Conservation (phyloP, 2,888 invertebrate species). For the Sarcophaga rosellei region DNA sequence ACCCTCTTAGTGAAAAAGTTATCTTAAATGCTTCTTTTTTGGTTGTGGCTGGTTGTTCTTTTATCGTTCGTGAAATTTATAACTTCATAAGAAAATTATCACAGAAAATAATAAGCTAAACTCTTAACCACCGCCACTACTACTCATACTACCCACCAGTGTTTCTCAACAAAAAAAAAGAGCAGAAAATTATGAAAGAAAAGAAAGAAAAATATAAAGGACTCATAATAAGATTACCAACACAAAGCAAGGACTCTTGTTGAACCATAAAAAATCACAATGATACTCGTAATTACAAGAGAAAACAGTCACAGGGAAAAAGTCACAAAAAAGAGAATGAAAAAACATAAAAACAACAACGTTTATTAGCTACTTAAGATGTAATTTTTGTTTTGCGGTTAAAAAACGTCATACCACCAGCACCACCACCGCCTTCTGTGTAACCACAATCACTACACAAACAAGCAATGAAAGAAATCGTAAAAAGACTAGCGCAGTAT, state of each 20-base stretch:
- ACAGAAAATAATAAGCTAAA: constrained; percentile 70
- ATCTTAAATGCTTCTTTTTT: background rate
- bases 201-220: constrained; percentile 24
- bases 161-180: constrained; percentile 7
- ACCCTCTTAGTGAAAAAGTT: constrained; percentile 15
- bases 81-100: constrained; percentile 72
- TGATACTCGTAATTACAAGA: constrained; percentile 63
- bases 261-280: constrained; percentile 21
- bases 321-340: background rate
- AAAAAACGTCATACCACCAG: constrained; percentile 12
- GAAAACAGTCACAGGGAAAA: constrained; percentile 32
- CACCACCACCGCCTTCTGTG: background rate
- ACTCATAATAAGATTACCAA: constrained; percentile 63
- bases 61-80: constrained; percentile 71
- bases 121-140: constrained; percentile 15
- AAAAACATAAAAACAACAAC: constrained; percentile 17
- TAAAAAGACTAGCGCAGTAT: constrained; percentile 19
- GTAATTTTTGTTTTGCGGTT: constrained; percentile 61
- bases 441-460: background rate
- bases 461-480: constrained; percentile 6
- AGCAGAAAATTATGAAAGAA: constrained; percentile 44
- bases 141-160: too few relatives aligned
- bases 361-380: constrained; percentile 66
- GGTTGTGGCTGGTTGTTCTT: constrained; percentile 58
- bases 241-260: constrained; percentile 61